phyloP scores from a whole-genome alignment of 2,113 vertebrate genomes.

The Ictalurus punctatus region DNA sequence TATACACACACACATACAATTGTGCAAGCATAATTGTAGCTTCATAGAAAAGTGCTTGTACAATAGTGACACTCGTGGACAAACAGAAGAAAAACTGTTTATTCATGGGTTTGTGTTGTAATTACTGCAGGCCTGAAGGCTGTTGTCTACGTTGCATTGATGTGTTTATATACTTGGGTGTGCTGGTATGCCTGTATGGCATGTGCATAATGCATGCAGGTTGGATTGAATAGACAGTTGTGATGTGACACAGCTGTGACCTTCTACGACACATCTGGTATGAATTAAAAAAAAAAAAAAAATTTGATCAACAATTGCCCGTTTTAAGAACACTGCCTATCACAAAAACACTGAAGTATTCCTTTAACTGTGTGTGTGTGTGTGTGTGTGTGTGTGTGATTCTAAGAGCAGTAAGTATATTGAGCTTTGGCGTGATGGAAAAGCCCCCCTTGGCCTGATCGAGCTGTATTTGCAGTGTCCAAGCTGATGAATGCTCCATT shows the following conservation, averaged over 20 bases:
- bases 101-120: background rate
- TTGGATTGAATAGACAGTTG: background rate
- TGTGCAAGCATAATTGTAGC: background rate
- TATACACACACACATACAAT: too few relatives aligned
- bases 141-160: background rate
- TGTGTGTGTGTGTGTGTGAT: background rate
- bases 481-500: constrained; percentile 42
- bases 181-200: background rate
- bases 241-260: background rate
- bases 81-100: background rate
- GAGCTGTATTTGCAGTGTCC: constrained; percentile 34
- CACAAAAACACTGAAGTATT: background rate
- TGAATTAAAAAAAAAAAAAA: background rate
- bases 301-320: background rate
- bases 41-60: background rate
- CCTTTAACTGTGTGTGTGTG: background rate
- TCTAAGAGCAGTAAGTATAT: constrained; percentile 18
- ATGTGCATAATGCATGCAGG: background rate
- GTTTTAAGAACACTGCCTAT: background rate
- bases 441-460: background rate
- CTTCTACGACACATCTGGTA: background rate
- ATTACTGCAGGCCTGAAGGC: background rate
- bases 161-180: background rate
- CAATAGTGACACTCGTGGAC: background rate
- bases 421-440: constrained; percentile 33